Conservation (phyloP, 2,113 vertebrate species). For the Caretta caretta region DNA sequence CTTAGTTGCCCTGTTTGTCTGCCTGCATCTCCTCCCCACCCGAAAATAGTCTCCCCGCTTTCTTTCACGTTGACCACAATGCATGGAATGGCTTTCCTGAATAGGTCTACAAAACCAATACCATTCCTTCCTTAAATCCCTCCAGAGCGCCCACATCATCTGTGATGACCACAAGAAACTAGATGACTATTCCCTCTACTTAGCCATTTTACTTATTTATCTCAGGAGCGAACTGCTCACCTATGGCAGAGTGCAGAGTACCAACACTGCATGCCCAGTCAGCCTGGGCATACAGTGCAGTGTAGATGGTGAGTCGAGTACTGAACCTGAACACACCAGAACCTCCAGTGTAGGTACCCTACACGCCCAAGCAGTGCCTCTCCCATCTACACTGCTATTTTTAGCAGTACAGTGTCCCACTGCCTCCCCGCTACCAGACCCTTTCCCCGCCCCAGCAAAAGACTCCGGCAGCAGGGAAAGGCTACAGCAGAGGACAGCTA, state of each 20-base stretch:
- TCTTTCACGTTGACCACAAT: neutral
- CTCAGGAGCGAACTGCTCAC: neutral
- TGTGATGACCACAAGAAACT: neutral
- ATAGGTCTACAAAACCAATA: neutral
- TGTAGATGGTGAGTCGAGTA: neutral
- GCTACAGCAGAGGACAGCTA: neutral
- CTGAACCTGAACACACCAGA: neutral
- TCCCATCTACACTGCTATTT: neutral
- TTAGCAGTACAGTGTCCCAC: neutral
- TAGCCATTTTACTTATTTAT: neutral
- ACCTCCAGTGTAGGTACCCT: too few relatives aligned
- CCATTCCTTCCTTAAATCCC: neutral
- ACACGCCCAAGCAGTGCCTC: neutral
- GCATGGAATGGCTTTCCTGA: neutral
- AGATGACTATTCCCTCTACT: neutral
- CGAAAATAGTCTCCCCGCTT: neutral
- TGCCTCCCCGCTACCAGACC: too few relatives aligned
- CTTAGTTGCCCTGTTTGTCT: neutral
- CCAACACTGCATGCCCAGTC: neutral
- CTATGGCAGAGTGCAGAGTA: too few relatives aligned
- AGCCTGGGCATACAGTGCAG: neutral
- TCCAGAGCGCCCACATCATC: neutral
- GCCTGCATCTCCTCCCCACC: neutral
- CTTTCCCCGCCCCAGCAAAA: neutral
- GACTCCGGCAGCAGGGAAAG: neutral